Percentiles rank a stretch among this genome's conserved stretches.
Evolutionary conservation across 2,888 invertebrate genomes (phyloP).

Genomic region (Microctonus brassicae): DNA sequence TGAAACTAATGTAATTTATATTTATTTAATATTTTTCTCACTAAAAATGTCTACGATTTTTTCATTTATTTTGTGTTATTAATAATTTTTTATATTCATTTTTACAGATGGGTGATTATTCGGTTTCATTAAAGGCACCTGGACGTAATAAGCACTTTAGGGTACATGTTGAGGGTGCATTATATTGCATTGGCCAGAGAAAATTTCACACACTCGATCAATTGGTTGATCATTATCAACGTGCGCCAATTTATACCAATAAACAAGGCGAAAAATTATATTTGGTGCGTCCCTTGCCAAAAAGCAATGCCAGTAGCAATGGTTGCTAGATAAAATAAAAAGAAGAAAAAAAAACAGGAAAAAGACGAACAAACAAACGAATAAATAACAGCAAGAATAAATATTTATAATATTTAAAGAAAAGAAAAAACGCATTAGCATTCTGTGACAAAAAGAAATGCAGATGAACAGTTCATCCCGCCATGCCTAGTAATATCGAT

Average conservation of each 20-base stretch:
- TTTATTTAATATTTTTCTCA: too few relatives aligned
- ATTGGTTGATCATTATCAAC: slow-evolving; percentile 97
- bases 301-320: slow-evolving; percentile 70
- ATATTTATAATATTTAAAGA: not conserved
- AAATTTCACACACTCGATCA: slow-evolving; percentile 96
- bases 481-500: slow-evolving; percentile 51
- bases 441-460: slow-evolving; percentile 7
- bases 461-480: slow-evolving; percentile 18
- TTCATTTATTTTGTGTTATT: slow-evolving; percentile 18
- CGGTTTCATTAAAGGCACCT: slow-evolving; percentile 97
- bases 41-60: not conserved
- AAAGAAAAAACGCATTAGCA: slow-evolving; percentile 21
- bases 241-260: slow-evolving; percentile 98
- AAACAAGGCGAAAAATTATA: slow-evolving; percentile 98
- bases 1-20: slow-evolving; percentile 99
- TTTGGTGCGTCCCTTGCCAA: slow-evolving; percentile 93
- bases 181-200: slow-evolving; percentile 98
- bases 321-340: slow-evolving; percentile 66
- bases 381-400: slow-evolving; percentile 3
- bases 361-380: not conserved
- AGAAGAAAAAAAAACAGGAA: too few relatives aligned
- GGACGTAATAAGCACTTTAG: slow-evolving; percentile 99
- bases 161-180: slow-evolving; percentile 92
- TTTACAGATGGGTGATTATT: slow-evolving; percentile 94
- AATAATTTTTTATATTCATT: slow-evolving; percentile 27